Evolutionary conservation across 2,888 invertebrate species (phyloP), one percentile per base, ranked within the genome.

Genomic region (Nysson spinosus): DNA sequence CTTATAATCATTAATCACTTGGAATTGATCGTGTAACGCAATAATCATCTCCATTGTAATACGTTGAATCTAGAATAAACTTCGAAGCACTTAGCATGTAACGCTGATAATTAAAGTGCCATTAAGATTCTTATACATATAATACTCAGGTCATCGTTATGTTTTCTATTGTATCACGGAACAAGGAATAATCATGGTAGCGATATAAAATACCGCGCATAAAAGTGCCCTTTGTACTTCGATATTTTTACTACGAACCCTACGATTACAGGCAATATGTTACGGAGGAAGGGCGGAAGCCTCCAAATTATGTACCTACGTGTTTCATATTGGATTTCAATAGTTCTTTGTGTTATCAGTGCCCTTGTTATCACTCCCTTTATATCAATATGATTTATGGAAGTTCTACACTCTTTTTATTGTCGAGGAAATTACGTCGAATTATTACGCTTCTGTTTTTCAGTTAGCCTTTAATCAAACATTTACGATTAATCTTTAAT

Each of bases 31-130:
- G 34, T 22, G 32, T 28, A 46, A 52, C n/a, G 44, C 5, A 30
- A 39, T 24, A 24, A 42, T 22, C 22, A 16, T 7, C 19, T 16
- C 7, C 26, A 43, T 37, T 19, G 17, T 35, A 44, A 22, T 14
- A 39, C 9, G 16, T 6, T 9, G 12, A 6, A 39, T 20, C 32
- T 11, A 22, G 9, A 22, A n/a, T 11, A 17, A 5, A 20, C 19
- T 17, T 9, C 11, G 16, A 6, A 12, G 40, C 50, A 58, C 44
- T 9, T 9, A 30, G 51, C 20, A 46, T 40, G 28, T 2, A 17
- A 19, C 30, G 24, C 35, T 54, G 32, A 32, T 12, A 28, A 40
- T 70, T 42, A 2, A 74, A 74, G 72, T 72, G 72, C 74, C 72
- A 72, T 72, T 74, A 66, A 57, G 42, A 66, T 62, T 52, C 42